These are phyloP conservation scores for Intellagama lesueurii DNA, from an alignment of 2,797 vertebrate genomes.

Conservation along the genomic window DNA sequence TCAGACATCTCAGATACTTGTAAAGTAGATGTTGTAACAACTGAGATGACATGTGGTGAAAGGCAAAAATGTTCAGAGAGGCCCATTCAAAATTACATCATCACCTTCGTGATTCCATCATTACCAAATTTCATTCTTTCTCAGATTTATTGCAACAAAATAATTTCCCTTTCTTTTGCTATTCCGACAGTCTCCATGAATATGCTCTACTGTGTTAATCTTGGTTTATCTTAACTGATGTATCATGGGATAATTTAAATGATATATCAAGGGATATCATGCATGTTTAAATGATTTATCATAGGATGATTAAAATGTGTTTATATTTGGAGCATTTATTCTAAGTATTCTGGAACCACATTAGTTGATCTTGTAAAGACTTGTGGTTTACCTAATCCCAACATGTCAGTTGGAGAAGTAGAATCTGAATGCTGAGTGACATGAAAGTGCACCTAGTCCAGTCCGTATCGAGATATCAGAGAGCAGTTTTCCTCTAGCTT, in stretches of 20 bases:
- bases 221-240: background rate
- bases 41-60: conserved; percentile 44
- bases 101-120: background rate
- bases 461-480: background rate
- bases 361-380: background rate
- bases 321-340: background rate
- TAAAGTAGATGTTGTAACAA: conserved; percentile 51
- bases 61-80: conserved; percentile 55
- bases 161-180: background rate
- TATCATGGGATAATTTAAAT: background rate
- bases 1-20: conserved; percentile 65
- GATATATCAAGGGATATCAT: background rate
- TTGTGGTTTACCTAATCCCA: background rate
- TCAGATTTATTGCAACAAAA: background rate
- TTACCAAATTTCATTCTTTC: background rate
- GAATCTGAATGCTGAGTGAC: too few relatives aligned
- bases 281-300: background rate
- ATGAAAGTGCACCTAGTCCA: background rate
- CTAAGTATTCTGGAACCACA: background rate
- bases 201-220: background rate
- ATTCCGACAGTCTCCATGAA: background rate
- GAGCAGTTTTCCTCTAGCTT: too few relatives aligned
- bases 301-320: background rate
- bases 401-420: background rate
- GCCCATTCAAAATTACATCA: conserved; percentile 35